Percentiles rank a stretch among this genome's conserved stretches.
Evolutionary conservation across 2,113 vertebrate genomes (phyloP).

Genomic region (Lanius ludovicianus): DNA sequence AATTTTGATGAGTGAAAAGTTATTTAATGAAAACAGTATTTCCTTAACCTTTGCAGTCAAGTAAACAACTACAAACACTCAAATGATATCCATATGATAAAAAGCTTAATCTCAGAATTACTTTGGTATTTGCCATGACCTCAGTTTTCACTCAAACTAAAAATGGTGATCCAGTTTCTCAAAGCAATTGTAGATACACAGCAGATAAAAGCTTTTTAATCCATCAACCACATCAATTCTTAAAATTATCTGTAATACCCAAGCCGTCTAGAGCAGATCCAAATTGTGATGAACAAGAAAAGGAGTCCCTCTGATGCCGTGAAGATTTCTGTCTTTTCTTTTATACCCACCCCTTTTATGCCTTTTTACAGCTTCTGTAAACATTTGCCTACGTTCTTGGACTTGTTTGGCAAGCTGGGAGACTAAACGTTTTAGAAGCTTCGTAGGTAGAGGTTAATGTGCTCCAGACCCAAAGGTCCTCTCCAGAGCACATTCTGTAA

Average conservation of each 20-base stretch:
- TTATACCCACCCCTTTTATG: too few relatives aligned
- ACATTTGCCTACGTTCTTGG: too few relatives aligned
- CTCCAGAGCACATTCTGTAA: too few relatives aligned
- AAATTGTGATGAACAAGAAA: not conserved
- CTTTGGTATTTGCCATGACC: not conserved
- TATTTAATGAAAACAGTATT: not conserved
- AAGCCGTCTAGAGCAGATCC: not conserved
- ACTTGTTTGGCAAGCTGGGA: too few relatives aligned
- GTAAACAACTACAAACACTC: not conserved
- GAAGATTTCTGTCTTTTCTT: too few relatives aligned
- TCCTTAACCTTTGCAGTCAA: not conserved
- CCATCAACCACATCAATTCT: not conserved
- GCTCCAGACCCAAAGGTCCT: too few relatives aligned
- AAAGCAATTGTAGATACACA: not conserved
- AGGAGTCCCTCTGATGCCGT: not conserved
- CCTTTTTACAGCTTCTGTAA: too few relatives aligned
- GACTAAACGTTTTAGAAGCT: too few relatives aligned
- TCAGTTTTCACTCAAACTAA: not conserved
- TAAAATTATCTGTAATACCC: not conserved
- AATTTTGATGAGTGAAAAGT: not conserved
- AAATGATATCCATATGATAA: not conserved
- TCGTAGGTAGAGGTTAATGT: too few relatives aligned
- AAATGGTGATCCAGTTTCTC: not conserved
- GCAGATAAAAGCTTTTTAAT: not conserved
- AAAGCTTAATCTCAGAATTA: not conserved